Conservation (phyloP, 2,888 invertebrate species). For the Archips crataeganus region DNA sequence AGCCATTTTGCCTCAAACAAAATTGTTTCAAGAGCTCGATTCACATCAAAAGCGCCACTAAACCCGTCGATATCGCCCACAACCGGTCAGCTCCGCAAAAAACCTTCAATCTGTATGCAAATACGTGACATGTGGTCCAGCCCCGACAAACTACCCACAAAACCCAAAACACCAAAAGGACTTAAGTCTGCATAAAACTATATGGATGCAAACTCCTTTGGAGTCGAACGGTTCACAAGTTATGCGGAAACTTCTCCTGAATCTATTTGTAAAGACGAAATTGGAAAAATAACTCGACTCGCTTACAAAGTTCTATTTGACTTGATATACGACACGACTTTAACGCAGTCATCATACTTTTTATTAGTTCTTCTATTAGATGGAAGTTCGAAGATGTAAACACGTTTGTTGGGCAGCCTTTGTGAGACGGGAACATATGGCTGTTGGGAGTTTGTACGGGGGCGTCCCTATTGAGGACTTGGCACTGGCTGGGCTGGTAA, state of each 20-base stretch:
- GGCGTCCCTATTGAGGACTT: slow-evolving; percentile 12
- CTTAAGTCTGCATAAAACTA: neutral
- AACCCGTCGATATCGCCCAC: slow-evolving; percentile 21
- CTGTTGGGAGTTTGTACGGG: slow-evolving; percentile 29
- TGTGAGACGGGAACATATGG: slow-evolving; percentile 34
- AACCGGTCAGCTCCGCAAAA: slow-evolving; percentile 51
- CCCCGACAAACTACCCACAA: slow-evolving; percentile 28
- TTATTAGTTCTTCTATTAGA: slow-evolving; percentile 38
- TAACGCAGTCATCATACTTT: slow-evolving; percentile 38
- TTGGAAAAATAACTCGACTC: slow-evolving; percentile 64
- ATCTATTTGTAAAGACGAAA: slow-evolving; percentile 62
- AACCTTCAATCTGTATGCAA: slow-evolving; percentile 73
- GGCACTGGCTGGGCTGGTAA: neutral
- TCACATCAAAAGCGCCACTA: slow-evolving; percentile 6
- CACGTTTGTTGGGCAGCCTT: slow-evolving; percentile 24
- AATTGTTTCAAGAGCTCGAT: neutral
- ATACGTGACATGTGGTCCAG: slow-evolving; percentile 67
- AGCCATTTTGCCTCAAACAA: neutral
- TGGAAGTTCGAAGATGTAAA: slow-evolving; percentile 39
- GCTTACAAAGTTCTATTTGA: slow-evolving; percentile 49
- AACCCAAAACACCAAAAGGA: slow-evolving; percentile 9
- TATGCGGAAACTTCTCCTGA: slow-evolving; percentile 69
- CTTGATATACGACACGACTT: slow-evolving; percentile 57
- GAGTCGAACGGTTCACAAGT: slow-evolving; percentile 54
- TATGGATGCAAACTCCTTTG: slow-evolving; percentile 41